Evolutionary conservation across 2,113 vertebrate genomes (phyloP), one percentile per base, ranked within the genome.

Genomic region (Zosterops lateralis): DNA sequence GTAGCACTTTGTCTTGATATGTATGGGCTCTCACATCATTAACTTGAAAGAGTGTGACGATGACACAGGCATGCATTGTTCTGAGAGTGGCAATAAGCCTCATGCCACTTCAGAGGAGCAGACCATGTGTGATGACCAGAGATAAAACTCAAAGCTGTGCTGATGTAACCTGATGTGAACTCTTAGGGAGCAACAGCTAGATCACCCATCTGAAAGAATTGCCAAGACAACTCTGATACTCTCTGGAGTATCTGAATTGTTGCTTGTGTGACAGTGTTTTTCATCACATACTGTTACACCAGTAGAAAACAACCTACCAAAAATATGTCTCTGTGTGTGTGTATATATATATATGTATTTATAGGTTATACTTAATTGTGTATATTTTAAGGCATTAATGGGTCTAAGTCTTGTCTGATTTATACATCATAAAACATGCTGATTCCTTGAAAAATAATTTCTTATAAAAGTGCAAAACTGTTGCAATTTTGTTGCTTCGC

Each of bases 121-220:
- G 5, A 6, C 15, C 26, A 15, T 6, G 2, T 81, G 57, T 72
- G 62, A 60, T 21, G 72, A 32, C 18, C 2, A 0, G n/a, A 80
- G 53, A 64, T 7, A 77, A 72, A 84, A 93, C 73, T 84, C 66
- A 79, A 77, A 87, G 38, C 31, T 92, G 10, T 53, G 24, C 21
- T 19, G 34, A 21, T 20, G 44, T 32, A 80, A 47, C 36, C 21
- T 81, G n/a, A 40, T 51, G 45, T 47, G 34, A 90, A 76, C 9
- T 38, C 17, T 56, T 22, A 36, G 20, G 22, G 13, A 82, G 24
- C 25, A 89, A 26, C 20, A 42, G 14, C 32, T 48, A 36, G 6
- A 72, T 26, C 25, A 88, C 7, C 2, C 7, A 34, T n/a, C 38
- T 65, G 68, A 60, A 67, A 86, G 47, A 15, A 56, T 13, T 57